Conservation (phyloP, 2,888 invertebrate genomes). For the Siphlonurus alternatus region DNA sequence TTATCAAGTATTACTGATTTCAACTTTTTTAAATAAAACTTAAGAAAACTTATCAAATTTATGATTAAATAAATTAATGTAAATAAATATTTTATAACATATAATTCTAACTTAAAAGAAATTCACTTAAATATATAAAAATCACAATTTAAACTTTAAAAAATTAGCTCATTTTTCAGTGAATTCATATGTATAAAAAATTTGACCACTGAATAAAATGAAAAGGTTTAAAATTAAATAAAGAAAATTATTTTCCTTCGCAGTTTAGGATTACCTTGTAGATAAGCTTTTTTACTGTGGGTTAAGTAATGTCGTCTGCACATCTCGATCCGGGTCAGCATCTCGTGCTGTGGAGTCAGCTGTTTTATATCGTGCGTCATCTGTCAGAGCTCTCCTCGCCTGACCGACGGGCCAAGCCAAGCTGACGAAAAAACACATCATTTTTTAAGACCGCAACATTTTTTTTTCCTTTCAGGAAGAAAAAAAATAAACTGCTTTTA, state of each 20-base stretch:
- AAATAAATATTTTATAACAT: too few species aligned
- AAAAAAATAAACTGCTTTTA: too few species aligned
- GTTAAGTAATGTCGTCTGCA: too few species aligned
- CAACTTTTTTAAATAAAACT: not conserved
- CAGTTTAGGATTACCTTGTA: not conserved
- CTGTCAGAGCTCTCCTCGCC: not conserved
- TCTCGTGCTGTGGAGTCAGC: too few species aligned
- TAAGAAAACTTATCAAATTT: not conserved
- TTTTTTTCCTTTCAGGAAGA: too few species aligned
- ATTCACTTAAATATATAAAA: too few species aligned
- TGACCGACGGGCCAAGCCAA: not conserved
- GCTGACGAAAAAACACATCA: not conserved
- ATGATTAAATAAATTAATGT: too few species aligned
- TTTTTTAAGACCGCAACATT: too few species aligned
- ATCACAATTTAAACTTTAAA: too few species aligned
- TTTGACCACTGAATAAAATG: not conserved
- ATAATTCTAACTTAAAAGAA: too few species aligned
- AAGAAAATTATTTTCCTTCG: not conserved
- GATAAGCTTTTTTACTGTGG: not conserved
- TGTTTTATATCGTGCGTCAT: too few species aligned
- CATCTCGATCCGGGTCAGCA: too few species aligned
- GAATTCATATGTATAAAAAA: not conserved
- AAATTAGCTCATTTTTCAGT: not conserved
- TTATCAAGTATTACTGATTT: not conserved
- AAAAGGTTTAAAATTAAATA: not conserved